Percentiles rank a stretch among this genome's conserved stretches.
Evolutionary conservation across 53 echinoderm and acorn worm species (phyloP).

Genomic region (Holothuria leucospilota): DNA sequence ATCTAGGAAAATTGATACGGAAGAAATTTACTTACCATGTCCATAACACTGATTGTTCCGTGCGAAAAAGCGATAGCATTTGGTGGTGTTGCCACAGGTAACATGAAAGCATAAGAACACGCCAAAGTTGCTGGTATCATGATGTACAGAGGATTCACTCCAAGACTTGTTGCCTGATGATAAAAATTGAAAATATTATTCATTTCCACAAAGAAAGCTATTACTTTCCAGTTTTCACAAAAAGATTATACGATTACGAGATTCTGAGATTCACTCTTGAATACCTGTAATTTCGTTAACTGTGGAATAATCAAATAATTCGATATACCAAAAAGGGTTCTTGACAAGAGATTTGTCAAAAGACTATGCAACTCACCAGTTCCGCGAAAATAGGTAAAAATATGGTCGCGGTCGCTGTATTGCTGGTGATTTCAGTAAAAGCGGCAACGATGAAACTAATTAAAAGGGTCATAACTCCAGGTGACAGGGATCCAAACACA

Average conservation of each 20-base stretch:
- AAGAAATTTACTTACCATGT: slow-evolving; percentile 77
- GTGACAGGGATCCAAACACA: slow-evolving; percentile 63
- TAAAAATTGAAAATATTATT: background rate
- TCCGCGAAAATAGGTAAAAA: slow-evolving; percentile 91
- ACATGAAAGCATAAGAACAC: slow-evolving; percentile 97
- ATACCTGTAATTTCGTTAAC: too few species aligned
- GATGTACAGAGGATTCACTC: slow-evolving; percentile 81
- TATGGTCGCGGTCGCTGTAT: slow-evolving; percentile 95
- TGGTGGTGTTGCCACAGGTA: slow-evolving; percentile 60
- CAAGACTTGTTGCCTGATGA: slow-evolving; percentile 72
- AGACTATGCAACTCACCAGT: slow-evolving; percentile 68
- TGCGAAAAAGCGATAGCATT: slow-evolving; percentile 97
- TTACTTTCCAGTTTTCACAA: too few species aligned
- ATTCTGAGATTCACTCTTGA: too few species aligned
- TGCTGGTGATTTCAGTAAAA: slow-evolving; percentile 95
- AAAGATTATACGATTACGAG: too few species aligned
- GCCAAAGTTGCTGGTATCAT: slow-evolving; percentile 90
- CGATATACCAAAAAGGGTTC: too few species aligned
- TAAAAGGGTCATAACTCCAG: slow-evolving; percentile 68
- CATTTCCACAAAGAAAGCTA: too few species aligned
- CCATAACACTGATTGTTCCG: slow-evolving; percentile 77
- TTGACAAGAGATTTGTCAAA: background rate
- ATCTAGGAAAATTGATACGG: too few species aligned
- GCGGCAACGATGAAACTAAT: slow-evolving; percentile 79
- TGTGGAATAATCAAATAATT: too few species aligned